Base-by-base conservation (phyloP, 2,797 vertebrate species). In the Cyclura pinguis region DNA sequence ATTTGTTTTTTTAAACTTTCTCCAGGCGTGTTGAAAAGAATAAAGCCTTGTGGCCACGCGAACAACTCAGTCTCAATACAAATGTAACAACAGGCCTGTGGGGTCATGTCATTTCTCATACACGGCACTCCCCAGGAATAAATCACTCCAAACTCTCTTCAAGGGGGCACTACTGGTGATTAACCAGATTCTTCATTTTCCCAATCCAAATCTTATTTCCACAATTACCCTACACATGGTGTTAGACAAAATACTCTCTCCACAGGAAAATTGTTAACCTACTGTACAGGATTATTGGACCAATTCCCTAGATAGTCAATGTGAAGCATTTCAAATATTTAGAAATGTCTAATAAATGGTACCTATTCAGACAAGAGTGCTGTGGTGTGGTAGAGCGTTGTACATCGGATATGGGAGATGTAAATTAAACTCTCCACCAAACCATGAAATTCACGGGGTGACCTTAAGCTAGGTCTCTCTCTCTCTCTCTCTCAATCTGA, bases 1-100 rank as follows among this genome's bases (percentile, higher is more conserved):
- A 18, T 62, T 86, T 20, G n/a, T 73, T 72, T 55, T 38, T 52
- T 62, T 73, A 83, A 52, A 38, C 76, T 74, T 81, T 86, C 89
- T 50, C 50, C 77, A 50, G 69, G 16, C 69, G 22, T 6, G 24
- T 14, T 74, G 69, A 50, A 50, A 86, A 81, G 59, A 89, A 89
- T 50, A 18, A 77, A 78, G 88, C 20, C 69, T 77, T 82, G 42
- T 64, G 57, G 38, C 42, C n/a, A 50, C 4, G 1, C 1, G 24
- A 88, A 42, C 35, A 38, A 52, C n/a, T 38, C n/a, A 29, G 6
- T 8, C 50, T 32, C 18, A 50, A 0, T 42, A 80, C 78, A 81
- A 64, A 69, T 14, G 13, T 35, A 81, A 72, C 3, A 7, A 1
- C n/a, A 10, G 32, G 47, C n/a, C 16, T 35, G 42, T 52, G 32